These are phyloP conservation scores for Ptychoptera contaminata DNA, from an alignment of 2,888 invertebrate genomes.

Conservation along the genomic window DNA sequence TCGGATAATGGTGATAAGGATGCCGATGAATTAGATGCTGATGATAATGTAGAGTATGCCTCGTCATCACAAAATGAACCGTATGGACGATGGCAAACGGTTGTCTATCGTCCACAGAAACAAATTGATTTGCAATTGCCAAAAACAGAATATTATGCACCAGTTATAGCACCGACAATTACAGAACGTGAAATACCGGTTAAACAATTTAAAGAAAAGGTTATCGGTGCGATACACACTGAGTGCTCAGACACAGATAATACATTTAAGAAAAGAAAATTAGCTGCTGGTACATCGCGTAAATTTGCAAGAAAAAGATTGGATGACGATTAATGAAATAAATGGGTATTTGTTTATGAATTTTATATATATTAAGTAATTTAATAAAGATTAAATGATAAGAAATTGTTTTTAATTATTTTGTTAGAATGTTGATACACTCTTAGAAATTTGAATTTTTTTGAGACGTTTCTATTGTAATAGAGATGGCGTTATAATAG, in stretches of 20 bases:
- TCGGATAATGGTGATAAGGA: constrained; percentile 30
- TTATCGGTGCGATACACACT: constrained; percentile 18
- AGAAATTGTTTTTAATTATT: no score
- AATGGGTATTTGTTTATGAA: not conserved
- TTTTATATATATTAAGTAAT: no score
- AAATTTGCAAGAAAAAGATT: constrained; percentile 24
- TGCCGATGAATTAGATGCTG: constrained; percentile 31
- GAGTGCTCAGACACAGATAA: constrained; percentile 13
- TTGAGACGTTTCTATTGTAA: no score
- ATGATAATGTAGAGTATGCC: constrained; percentile 32
- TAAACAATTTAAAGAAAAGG: constrained; percentile 30
- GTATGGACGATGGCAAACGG: constrained; percentile 61
- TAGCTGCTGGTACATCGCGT: constrained; percentile 17
- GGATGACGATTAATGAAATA: constrained; percentile 15
- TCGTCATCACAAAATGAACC: constrained; percentile 34
- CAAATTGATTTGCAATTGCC: constrained; percentile 58
- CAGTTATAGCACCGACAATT: constrained; percentile 15
- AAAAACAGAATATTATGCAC: constrained; percentile 22
- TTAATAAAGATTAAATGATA: no score
- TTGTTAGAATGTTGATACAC: no score
- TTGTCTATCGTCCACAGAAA: constrained; percentile 39
- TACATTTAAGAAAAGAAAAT: constrained; percentile 28
- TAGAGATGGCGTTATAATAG: no score
- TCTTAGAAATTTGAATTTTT: no score
- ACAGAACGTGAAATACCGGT: constrained; percentile 19